Evolutionary conservation across 2,113 vertebrate species (phyloP).

Genomic region (Lepisosteus oculatus): DNA sequence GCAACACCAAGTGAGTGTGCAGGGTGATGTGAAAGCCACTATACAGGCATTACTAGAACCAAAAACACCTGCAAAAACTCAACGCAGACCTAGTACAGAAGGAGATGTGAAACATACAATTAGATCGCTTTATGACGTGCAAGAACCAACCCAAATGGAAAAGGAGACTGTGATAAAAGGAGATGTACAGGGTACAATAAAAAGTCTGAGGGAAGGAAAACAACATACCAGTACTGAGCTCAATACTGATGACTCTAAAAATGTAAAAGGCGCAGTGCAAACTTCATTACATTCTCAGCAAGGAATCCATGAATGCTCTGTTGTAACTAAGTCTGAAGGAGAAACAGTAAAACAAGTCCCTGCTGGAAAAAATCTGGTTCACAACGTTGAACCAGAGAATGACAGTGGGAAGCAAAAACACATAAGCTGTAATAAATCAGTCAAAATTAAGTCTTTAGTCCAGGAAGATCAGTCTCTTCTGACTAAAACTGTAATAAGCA

Average conservation of each 20-base stretch:
- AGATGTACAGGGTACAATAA: slow-evolving; percentile 67
- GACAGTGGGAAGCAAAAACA: slow-evolving; percentile 49
- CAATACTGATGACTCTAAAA: slow-evolving; percentile 58
- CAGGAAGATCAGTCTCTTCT: slow-evolving; percentile 34
- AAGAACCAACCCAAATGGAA: slow-evolving; percentile 56
- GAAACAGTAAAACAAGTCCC: slow-evolving; percentile 46
- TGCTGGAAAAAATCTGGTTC: slow-evolving; percentile 54
- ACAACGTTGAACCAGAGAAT: slow-evolving; percentile 47
- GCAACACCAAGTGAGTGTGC: slow-evolving; percentile 54
- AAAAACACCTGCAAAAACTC: slow-evolving; percentile 52
- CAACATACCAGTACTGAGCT: slow-evolving; percentile 62
- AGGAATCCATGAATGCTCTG: slow-evolving; percentile 39
- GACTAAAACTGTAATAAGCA: slow-evolving; percentile 40
- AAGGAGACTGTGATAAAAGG: slow-evolving; percentile 65
- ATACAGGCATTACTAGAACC: slow-evolving; percentile 68
- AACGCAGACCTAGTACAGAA: slow-evolving; percentile 49
- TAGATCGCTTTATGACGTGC: slow-evolving; percentile 58
- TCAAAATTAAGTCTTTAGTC: slow-evolving; percentile 40
- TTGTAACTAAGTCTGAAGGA: slow-evolving; percentile 43
- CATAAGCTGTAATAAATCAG: slow-evolving; percentile 41
- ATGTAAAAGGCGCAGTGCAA: slow-evolving; percentile 54
- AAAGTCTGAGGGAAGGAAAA: slow-evolving; percentile 67
- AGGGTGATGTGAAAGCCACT: slow-evolving; percentile 61
- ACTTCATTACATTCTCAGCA: slow-evolving; percentile 50
- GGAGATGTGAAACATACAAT: slow-evolving; percentile 60